Base-by-base conservation (phyloP, 2,113 vertebrate species). In the Apus apus region DNA sequence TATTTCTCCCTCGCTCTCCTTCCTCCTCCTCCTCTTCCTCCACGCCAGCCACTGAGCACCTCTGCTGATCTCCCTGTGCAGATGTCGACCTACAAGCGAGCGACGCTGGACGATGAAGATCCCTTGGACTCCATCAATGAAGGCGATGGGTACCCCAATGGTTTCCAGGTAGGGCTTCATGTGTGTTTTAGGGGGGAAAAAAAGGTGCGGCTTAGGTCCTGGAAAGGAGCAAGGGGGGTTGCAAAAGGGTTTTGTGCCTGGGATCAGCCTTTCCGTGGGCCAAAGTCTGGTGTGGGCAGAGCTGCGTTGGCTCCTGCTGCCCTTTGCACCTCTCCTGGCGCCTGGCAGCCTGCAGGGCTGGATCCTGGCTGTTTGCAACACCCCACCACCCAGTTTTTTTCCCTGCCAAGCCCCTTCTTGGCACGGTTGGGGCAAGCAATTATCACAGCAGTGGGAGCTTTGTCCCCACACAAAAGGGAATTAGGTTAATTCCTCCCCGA, bases 11-110 rank as follows among this genome's bases (percentile, higher is more conserved):
- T 86, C 6, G 2, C 75, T 23, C 27, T 85, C 74, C 43, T 43
- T 77, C 66, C 34, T 89, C 54, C 72, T 89, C 54, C 72, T 91
- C 78, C 48, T 87, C 34, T 57, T 77, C 56, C 43, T 78, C 43
- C 3, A 27, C 73, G 73, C 98, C 89, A 98, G 90, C 40, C 86
- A 7, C 97, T 99, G 87, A 99, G 98, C 83, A 96, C 98, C 82
- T 98, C 98, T 18, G 98, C 78, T 1, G 3, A 23, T 98, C 98
- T 96, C 98, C 99, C 97, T 94, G 98, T 97, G 94, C 98, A 99
- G 99, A 99, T 99, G 99, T 99, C 99, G 22, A 96, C 98, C 13
- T 99, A 99, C 97, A 99, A 99, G 94, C 97, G 99, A 76, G 99
- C 99, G 2, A 99, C 99, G 2, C 92, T 99, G 97, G 99, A 99